These are phyloP conservation scores for Bombycilla garrulus DNA, from an alignment of 2,113 vertebrate genomes.

Conservation along the genomic window DNA sequence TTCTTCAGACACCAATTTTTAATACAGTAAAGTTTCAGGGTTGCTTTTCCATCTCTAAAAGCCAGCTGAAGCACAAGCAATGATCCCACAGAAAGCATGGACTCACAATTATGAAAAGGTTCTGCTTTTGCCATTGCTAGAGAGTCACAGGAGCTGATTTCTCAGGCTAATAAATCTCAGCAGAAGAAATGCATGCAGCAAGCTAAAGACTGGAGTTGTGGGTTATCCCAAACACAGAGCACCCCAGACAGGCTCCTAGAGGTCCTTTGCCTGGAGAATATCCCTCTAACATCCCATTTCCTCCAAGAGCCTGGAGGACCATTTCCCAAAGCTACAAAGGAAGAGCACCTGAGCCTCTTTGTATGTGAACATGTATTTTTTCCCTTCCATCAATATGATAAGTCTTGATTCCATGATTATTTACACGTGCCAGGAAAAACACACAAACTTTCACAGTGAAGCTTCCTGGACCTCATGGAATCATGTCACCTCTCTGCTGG, in stretches of 20 bases:
- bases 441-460: not conserved
- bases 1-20: not conserved
- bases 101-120: not conserved
- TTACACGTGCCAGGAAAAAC: not conserved
- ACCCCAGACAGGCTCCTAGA: not conserved
- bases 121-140: not conserved
- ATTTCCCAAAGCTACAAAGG: not conserved
- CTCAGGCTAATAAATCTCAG: not conserved
- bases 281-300: not conserved
- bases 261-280: not conserved
- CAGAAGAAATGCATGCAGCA: not conserved
- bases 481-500: not conserved
- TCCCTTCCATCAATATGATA: not conserved
- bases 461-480: not conserved
- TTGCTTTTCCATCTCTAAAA: not conserved
- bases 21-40: not conserved
- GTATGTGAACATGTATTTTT: rapidly evolving
- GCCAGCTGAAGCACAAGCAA: not conserved
- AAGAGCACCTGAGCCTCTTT: not conserved
- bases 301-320: not conserved
- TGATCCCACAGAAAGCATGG: not conserved
- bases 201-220: not conserved
- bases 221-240: not conserved
- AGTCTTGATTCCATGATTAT: not conserved
- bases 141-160: not conserved